Evolutionary conservation across 2,113 vertebrate species (phyloP).

Genomic region (Ceyx melanurus): DNA sequence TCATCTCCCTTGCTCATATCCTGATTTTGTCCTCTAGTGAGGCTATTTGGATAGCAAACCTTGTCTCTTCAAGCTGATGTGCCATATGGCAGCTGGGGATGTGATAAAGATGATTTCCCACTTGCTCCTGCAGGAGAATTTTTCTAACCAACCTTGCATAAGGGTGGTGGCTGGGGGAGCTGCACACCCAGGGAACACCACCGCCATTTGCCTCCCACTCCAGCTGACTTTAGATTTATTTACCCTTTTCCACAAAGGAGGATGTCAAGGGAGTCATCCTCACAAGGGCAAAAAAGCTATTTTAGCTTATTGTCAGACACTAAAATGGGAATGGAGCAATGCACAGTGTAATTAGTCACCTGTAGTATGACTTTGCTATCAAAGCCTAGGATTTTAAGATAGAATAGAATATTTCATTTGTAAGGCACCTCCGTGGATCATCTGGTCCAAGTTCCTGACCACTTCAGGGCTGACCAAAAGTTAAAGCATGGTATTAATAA

Average conservation of each 20-base stretch:
- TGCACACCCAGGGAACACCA: background rate
- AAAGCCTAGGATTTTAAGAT: background rate
- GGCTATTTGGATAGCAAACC: background rate
- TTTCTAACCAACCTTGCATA: background rate
- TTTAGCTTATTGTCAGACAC: background rate
- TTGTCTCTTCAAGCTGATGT: background rate
- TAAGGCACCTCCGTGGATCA: background rate
- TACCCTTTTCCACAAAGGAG: background rate
- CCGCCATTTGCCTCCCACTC: background rate
- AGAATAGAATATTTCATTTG: background rate
- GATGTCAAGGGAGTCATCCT: background rate
- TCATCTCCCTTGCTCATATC: background rate
- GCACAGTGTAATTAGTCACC: background rate
- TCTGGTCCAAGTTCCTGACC: background rate
- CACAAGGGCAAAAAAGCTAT: background rate
- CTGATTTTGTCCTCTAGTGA: background rate
- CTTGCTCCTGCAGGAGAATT: background rate
- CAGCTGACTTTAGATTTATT: background rate
- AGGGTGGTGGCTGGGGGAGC: background rate
- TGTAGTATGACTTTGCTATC: background rate
- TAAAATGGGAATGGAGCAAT: background rate
- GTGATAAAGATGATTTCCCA: background rate
- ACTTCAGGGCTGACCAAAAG: background rate
- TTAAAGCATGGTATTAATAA: background rate
- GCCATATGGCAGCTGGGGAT: background rate